Base-by-base conservation (phyloP, 2,888 invertebrate genomes). In the Ennomos fuscantarius region DNA sequence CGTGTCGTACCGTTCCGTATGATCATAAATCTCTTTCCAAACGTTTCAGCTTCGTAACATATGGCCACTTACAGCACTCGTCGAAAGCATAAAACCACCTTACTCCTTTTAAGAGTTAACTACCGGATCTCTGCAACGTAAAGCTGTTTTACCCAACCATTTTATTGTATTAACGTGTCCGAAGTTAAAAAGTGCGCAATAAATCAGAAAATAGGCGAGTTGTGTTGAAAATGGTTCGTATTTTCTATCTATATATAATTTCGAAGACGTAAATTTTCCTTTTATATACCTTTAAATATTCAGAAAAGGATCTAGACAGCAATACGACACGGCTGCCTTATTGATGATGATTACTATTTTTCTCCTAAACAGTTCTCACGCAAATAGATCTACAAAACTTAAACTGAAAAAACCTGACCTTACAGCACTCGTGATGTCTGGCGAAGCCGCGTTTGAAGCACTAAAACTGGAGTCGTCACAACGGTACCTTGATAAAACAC, bases 401-500 rank as follows among this genome's bases (percentile, higher is more conserved):
- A 43, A 44, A 43, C 40, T 49, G 32, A 48, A 48, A 47, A 40
- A 32, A 6, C 6, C 2, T 24, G 24, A 3, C 24, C 2, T 24
- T 24, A 6, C 24, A 6, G 24, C 24, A 24, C 6, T 48, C 48
- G 39, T 48, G 40, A 68, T 55, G 63, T 66, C 54, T 63, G 75
- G 63, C 70, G 75, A 74, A 63, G 50, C 41, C 53, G 43, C 53
- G 62, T 72, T 66, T 64, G 55, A 57, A 75, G 72, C 74, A 74
- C 74, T 83, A 82, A 82, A 84, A 79, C 73, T 78, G 69, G 76
- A 73, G 76, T 79, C 68, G 70, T 58, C 55, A 71, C 72, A 83
- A 85, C 82, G 82, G 81, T 83, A 84, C 78, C 79, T 83, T 83
- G 82, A 82, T 84, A 83, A 82, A 82, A 84, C 80, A 82, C 80